Base-by-base conservation (phyloP, 1,140 invertebrate genomes). In the Globodera rostochiensis region DNA sequence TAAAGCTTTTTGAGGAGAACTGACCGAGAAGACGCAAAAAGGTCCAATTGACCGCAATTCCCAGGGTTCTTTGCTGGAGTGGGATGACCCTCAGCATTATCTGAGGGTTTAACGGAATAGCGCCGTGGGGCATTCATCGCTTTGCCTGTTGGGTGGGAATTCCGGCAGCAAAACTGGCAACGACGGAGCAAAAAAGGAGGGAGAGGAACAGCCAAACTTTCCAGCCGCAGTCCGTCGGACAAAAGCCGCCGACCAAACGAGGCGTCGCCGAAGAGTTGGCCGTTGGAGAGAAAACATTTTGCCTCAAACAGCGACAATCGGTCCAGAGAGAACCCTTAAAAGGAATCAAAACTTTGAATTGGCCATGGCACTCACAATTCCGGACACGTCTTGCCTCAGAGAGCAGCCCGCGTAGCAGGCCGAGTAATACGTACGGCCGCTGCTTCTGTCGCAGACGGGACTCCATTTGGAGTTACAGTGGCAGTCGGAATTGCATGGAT, bases 11-110 rank as follows among this genome's bases (percentile, higher is more conserved):
- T 46, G 36, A 82, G 19, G n/a, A 82, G 78, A 80, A 49, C 8
- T 45, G 60, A 86, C 84, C 86, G 45, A 89, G 80, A n/a, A 89
- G 70, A 46, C 88, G 77, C 13, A 90, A 75, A 57, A 89, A 89
- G 2, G 88, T 89, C 88, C 88, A 89, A 74, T 89, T 85, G 53
- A 89, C 81, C 50, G 88, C 88, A 69, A 89, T 87, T n/a, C 84
- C 88, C 2, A 89, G 78, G 53, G 88, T 89, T 71, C 88, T 76
- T 75, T 90, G 88, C 73, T 89, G 87, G 75, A 89, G 88, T 19
- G 88, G 88, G 67, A 89, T 86, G 6, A 89, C 88, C 15, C 88
- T 81, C 13, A 89, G 83, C 87, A 89, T 89, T 36, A 89, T 90
- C 88, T 87, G 60, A 76, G 46, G 6, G 25, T 70, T 11, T 25